A percentile compares a stretch with the other conserved stretches of the same genome.
phyloP scores from a whole-genome alignment of 2,797 vertebrate genomes.

The Characodon lateralis region DNA sequence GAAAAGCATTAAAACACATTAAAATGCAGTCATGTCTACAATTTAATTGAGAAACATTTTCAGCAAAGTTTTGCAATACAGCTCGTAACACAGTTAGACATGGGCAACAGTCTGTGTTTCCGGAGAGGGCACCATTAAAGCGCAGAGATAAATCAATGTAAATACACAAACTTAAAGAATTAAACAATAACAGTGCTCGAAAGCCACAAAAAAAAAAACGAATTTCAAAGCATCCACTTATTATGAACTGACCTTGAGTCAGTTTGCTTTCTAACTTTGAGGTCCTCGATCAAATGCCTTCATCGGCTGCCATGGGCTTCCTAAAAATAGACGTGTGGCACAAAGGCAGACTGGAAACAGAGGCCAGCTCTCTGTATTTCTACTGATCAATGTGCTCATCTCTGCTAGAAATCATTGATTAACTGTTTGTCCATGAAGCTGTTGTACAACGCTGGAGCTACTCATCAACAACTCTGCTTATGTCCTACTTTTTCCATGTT shows the following conservation, averaged over 20 bases:
- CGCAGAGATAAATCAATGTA: slow-evolving; percentile 23
- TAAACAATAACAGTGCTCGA: slow-evolving; percentile 29
- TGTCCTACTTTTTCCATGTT: slow-evolving; percentile 35
- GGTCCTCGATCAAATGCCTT: slow-evolving; percentile 70
- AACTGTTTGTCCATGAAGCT: slow-evolving; percentile 59
- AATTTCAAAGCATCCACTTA: slow-evolving; percentile 60
- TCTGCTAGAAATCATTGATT: slow-evolving; percentile 80
- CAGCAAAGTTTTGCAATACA: slow-evolving; percentile 65
- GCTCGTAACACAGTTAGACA: slow-evolving; percentile 43
- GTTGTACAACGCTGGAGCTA: slow-evolving; percentile 54
- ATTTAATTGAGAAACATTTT: slow-evolving; percentile 79
- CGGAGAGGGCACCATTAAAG: slow-evolving; percentile 16
- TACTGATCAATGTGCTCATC: slow-evolving; percentile 78
- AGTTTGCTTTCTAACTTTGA: slow-evolving; percentile 76
- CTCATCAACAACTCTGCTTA: slow-evolving; percentile 38
- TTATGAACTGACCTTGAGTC: slow-evolving; percentile 73
- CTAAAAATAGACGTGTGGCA: slow-evolving; percentile 75
- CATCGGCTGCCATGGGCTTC: slow-evolving; percentile 70
- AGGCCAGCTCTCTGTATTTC: slow-evolving; percentile 68
- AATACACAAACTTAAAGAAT: slow-evolving; percentile 6
- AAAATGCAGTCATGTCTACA: slow-evolving; percentile 82
- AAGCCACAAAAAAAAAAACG: slow-evolving; percentile 30
- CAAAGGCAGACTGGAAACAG: slow-evolving; percentile 74
- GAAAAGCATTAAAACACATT: slow-evolving; percentile 74
- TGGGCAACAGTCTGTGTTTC: slow-evolving; percentile 28